Evolutionary conservation across 64 coral and sea anemone genomes (phyloP).

Genomic region (Catalaphyllia jardinei): DNA sequence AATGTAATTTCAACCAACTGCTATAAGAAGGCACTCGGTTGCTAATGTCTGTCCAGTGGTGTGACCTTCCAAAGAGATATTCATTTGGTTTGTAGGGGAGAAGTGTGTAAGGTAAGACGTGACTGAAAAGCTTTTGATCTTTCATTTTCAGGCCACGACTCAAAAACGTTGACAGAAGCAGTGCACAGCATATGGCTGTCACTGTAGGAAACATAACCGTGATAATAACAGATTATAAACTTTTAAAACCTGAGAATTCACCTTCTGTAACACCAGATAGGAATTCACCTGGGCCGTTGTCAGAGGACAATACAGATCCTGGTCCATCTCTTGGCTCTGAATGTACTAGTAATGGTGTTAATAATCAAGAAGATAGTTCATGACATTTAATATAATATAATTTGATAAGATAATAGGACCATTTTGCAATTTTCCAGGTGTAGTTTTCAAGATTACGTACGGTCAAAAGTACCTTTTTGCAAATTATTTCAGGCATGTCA

Average conservation of each 20-base stretch:
- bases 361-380: conserved; percentile 72
- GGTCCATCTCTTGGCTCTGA: conserved; percentile 52
- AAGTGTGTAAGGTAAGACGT: not conserved
- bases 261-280: conserved; percentile 73
- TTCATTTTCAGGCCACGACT: conserved; percentile 71
- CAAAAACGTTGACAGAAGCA: conserved; percentile 89
- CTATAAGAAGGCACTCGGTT: too few species aligned
- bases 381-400: conserved; percentile 48
- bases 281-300: conserved; percentile 50
- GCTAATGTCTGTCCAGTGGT: too few species aligned
- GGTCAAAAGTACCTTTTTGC: not conserved
- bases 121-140: too few species aligned
- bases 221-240: conserved; percentile 98
- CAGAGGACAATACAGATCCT: conserved; percentile 50
- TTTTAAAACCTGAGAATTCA: conserved; percentile 81
- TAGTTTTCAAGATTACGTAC: not conserved
- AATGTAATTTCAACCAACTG: too few species aligned
- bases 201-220: conserved; percentile 97
- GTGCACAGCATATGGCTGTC: conserved; percentile 94
- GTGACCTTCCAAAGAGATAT: too few species aligned
- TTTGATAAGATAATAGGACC: conserved; percentile 7
- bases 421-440: conserved; percentile 14
- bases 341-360: conserved; percentile 69
- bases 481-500: not conserved
- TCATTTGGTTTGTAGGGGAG: too few species aligned